These are phyloP conservation scores for Tonatia bakeri DNA, from an alignment of 2,113 vertebrate genomes.

Conservation along the genomic window DNA sequence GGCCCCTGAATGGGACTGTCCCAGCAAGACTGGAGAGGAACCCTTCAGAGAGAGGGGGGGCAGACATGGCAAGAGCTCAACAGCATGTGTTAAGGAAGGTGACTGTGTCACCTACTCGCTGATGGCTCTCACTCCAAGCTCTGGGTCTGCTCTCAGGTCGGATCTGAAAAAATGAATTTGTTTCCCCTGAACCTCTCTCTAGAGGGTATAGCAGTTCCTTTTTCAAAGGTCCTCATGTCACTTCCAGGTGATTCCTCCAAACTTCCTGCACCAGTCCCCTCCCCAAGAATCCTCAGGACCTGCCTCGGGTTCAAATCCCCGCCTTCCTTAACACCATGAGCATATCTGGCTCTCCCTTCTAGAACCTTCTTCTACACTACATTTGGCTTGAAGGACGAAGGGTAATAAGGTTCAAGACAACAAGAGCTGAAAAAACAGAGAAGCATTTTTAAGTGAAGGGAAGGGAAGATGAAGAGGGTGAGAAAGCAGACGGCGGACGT, in stretches of 20 bases:
- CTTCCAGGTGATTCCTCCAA: not conserved
- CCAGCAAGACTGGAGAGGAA: not conserved
- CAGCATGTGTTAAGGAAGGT: accelerated
- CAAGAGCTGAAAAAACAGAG: not conserved
- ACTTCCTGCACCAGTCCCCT: no score
- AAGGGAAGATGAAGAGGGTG: not conserved
- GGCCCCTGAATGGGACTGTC: not conserved
- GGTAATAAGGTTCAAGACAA: not conserved
- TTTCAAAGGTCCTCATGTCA: not conserved
- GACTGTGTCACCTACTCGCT: not conserved
- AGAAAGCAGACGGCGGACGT: not conserved
- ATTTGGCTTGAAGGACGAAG: not conserved
- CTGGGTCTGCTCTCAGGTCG: not conserved
- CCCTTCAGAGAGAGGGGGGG: no score
- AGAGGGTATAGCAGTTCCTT: accelerated
- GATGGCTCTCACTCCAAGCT: not conserved
- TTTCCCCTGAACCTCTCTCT: not conserved
- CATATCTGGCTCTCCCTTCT: not conserved
- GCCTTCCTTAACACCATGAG: no score
- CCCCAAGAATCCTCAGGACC: not conserved
- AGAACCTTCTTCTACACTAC: not conserved
- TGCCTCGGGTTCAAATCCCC: not conserved
- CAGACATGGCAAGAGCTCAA: accelerated
- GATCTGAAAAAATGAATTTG: not conserved
- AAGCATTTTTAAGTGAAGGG: not conserved